Base-by-base conservation (phyloP, 2,113 vertebrate genomes). In the Serinus canaria region DNA sequence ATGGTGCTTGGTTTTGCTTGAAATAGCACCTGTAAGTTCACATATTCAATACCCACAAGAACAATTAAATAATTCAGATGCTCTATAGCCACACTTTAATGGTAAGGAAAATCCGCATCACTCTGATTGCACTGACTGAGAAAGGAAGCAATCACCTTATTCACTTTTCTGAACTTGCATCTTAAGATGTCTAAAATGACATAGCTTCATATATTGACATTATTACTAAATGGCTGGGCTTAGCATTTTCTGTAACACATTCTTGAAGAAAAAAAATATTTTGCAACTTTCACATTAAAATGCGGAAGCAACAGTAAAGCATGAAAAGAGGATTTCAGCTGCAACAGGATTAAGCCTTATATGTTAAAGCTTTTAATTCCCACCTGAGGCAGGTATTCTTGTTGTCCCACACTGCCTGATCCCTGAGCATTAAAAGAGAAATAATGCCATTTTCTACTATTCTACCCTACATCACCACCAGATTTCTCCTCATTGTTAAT, bases 371-470 rank as follows among this genome's bases (percentile, higher is more conserved):
- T 90, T 90, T 87, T 81, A 90, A 94, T 92, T 96, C 79, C 56
- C 52, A 94, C 76, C 86, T 96, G 72, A 90, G 83, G 76, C 86
- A 89, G 79, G 88, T 91, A 90, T 41, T 91, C 83, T 53, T 94
- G 18, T 58, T 81, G 59, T 58, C 72, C 68, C 56, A 83, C 41
- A 37, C 50, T 85, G 53, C 15, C 46, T 43, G 31, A 82, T 84
- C 31, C 24, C 63, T 46, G 9, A 56, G 56, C 67, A 86, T 63
- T 63, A 67, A 22, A 70, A 77, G 44, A 52, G 31, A 96, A 93
- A 83, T 83, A 80, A 80, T 77, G 49, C 16, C 16, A 28, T 86
- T 85, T 90, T 74, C 60, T 47, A 67, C 39, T 88, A 28, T 70
- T 79, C 43, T 3, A 2, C 20, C 24, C 49, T 47, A 11, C 44